Base-by-base conservation (phyloP, 2,888 invertebrate species). In the Nyleta sp. region DNA sequence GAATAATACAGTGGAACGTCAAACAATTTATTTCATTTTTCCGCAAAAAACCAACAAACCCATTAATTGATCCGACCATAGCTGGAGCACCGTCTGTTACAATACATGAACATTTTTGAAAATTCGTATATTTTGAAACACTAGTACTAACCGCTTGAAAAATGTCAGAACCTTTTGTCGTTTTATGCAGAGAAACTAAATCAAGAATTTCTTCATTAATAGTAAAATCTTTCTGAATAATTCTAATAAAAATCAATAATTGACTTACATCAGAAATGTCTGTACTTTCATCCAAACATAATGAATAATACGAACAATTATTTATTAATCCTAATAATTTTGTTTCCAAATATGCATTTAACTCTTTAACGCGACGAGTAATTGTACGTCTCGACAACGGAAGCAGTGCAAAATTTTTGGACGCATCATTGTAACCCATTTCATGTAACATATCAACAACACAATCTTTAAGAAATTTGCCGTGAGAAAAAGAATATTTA, bases 221-320 rank as follows among this genome's bases (percentile, higher is more conserved):
- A 0, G 44, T 8, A 33, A 53, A 52, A 44, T 65, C 42, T 5
- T 10, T 13, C 33, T 70, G 57, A 28, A 80, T 44, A 13, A 50
- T 65, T 28, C 60, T 31, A 2, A 59, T 33, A 46, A 72, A 80
- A 38, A 80, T 71, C n/a, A 57, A 38, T 11, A 78, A 40, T 46
- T 74, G 64, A 64, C 70, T 74, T 4, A 53, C 52, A 38, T 78
- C 64, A 2, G 42, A 28, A 20, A 67, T 62, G 44, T 75, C 75
- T 11, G 65, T 53, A 33, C 52, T 53, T 33, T 65, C 64, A 40
- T 50, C 64, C 13, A 64, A 64, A 64, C 38, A 71, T 55, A 60
- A 38, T 50, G 55, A 74, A 38, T 40, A 65, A 42, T 31, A 65
- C 0, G 13, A 1, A 33, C 52, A 65, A 20, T 8, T 18, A 7